Evolutionary conservation across 2,113 vertebrate genomes (phyloP), one percentile per base, ranked within the genome.

Genomic region (Pollachius pollachius): DNA sequence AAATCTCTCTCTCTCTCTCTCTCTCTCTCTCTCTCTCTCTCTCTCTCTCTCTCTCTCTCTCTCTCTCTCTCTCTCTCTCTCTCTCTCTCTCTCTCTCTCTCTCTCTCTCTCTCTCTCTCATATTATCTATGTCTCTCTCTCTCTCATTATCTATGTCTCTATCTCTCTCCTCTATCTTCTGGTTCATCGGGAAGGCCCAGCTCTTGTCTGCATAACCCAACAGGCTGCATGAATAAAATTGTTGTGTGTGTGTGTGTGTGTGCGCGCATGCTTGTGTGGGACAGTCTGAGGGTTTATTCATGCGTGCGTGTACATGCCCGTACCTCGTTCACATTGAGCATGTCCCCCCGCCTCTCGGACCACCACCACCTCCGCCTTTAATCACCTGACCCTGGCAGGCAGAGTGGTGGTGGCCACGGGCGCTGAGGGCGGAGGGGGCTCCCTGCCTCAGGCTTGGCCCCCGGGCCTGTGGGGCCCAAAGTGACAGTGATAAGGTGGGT

Each of bases 391-490:
- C 70, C 76, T 65, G 64, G 82, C 80, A 88, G 87, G 79, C 71
- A 70, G 71, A 84, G 71, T 80, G 81, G 73, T 54, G 70, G 73
- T 73, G 69, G 77, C 88, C 77, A 23, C 61, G 69, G 82, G 86
- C 82, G 69, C 68, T 61, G 62, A 84, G 89, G 84, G 84, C 88
- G 89, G 77, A 87, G 84, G 81, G 81, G 74, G 81, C 87, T 72
- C 52, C 71, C 82, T 41, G 68, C 91, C 77, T 73, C 72, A 64
- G 78, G 92, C 77, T 9, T 62, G 75, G 85, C 91, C 78, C 54
- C 18, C 3, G 84, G 89, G 76, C 71, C 67, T 80, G 41, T 76
- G 52, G 70, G 77, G 65, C 80, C 59, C 76, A 68, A 75, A 59
- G 12, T 86, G 84, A 85, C 85, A 85, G 81, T 84, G 82, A 82